Evolutionary conservation across 2,113 vertebrate genomes (phyloP), one percentile per base, ranked within the genome.

Genomic region (Aegithalos caudatus): DNA sequence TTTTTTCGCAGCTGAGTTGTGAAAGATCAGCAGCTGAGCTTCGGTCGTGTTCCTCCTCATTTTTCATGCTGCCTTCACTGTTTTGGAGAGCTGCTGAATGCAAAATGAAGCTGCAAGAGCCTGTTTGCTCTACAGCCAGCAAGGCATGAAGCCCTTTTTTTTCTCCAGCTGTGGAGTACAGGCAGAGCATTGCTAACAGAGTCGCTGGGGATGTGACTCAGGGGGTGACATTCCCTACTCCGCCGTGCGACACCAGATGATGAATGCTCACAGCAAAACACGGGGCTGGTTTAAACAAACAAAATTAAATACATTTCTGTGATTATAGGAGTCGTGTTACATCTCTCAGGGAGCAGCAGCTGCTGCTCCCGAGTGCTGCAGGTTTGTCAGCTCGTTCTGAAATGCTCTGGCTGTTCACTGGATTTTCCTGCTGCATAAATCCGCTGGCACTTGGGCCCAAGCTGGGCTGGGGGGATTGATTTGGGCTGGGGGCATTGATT

Each of bases 251-350:
- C 85, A 91, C 71, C 67, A 37, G 74, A 83, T 92, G 94, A 96
- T 95, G 88, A 91, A 96, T 88, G 78, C 64, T 91, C 89, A 2
- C 76, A 89, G 92, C 51, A 81, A 87, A 96, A 81, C 92, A 94
- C 14, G 29, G 37, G 45, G n/a, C 56, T 86, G 90, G 31, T 48
- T 90, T 85, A 76, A 94, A 86, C 77, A 94, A 94, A 94, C 84
- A 94, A 45, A 90, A 85, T 91, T 81, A 86, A 95, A 92, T 65
- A 3, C 31, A 56, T 90, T 90, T 90, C 82, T 88, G 65, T 81
- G 78, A 94, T 93, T 95, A 62, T 11, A 47, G 69, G 81, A 88
- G 44, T 94, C 18, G 33, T 90, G 90, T 56, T 92, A 6, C 29
- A 56, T 93, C 44, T 77, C 79, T 7, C 60, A 81, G 56, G 48